Evolutionary conservation across 1,140 invertebrate species (phyloP).

Genomic region (Saccostrea cuccullata): DNA sequence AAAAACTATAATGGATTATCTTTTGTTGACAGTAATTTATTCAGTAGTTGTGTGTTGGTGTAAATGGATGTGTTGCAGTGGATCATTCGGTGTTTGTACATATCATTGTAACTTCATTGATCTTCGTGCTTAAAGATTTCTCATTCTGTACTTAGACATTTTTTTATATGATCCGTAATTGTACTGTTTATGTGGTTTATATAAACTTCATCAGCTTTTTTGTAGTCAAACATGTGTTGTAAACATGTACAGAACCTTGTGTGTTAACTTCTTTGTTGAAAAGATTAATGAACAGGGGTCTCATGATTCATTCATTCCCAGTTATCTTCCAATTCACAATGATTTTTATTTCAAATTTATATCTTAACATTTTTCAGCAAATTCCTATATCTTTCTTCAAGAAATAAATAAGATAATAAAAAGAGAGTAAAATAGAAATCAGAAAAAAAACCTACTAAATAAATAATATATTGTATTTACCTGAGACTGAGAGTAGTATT

Average conservation of each 20-base stretch:
- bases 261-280: conserved; percentile 7
- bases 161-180: conserved; percentile 19
- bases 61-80: conserved; percentile 10
- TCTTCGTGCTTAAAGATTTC: conserved; percentile 24
- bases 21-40: conserved; percentile 24
- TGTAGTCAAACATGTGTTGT: conserved; percentile 28
- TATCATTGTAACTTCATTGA: conserved; percentile 20
- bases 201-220: conserved; percentile 1
- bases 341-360: not conserved
- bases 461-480: not conserved
- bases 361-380: too few species aligned
- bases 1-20: not conserved
- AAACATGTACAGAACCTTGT: not conserved
- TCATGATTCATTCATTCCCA: conserved; percentile 13
- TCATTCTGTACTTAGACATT: conserved; percentile 26
- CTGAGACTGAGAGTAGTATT: not conserved
- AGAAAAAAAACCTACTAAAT: too few species aligned
- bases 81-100: conserved; percentile 15
- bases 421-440: too few species aligned
- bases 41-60: not conserved
- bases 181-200: conserved; percentile 20
- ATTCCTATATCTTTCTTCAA: too few species aligned
- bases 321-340: not conserved
- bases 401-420: too few species aligned
- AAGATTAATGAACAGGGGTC: not conserved